These are phyloP conservation scores for Onychomys leucogaster DNA, from an alignment of 2,797 vertebrate genomes.

Conservation along the genomic window DNA sequence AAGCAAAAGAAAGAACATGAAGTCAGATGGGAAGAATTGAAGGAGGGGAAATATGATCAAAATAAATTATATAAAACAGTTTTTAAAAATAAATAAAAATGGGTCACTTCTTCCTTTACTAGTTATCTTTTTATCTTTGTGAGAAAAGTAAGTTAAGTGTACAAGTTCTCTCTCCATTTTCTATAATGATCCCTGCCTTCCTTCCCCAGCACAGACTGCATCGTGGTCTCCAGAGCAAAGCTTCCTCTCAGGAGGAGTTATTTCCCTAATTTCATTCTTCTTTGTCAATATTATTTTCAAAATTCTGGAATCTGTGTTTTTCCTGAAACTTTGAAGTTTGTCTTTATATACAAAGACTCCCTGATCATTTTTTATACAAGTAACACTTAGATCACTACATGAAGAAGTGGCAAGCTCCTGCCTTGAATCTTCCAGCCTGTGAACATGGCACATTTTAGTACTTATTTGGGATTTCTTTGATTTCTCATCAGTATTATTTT, in stretches of 20 bases:
- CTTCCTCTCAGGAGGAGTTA: background rate
- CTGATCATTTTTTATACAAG: background rate
- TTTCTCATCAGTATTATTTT: background rate
- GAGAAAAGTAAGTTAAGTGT: background rate
- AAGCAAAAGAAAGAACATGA: background rate
- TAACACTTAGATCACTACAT: background rate
- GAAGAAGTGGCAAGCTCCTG: background rate
- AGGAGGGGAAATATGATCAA: background rate
- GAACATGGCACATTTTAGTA: background rate
- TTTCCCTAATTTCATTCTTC: background rate
- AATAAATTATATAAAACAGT: background rate
- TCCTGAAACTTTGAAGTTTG: background rate
- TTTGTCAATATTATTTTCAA: background rate
- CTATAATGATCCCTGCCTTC: background rate
- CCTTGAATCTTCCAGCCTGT: background rate
- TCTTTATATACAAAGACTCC: background rate
- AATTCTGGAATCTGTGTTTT: background rate
- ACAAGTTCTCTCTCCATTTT: background rate
- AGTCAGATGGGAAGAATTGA: background rate
- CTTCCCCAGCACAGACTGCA: background rate
- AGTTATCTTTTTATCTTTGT: background rate
- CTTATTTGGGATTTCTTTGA: background rate
- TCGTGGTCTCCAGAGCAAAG: background rate
- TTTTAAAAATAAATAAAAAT: background rate
- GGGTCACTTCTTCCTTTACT: background rate